Percentiles rank a stretch among this genome's conserved stretches.
These are phyloP conservation scores for Umimayanthus kanabou DNA, from an alignment of 92 coral and sea anemone genomes.

Conservation along the genomic window DNA sequence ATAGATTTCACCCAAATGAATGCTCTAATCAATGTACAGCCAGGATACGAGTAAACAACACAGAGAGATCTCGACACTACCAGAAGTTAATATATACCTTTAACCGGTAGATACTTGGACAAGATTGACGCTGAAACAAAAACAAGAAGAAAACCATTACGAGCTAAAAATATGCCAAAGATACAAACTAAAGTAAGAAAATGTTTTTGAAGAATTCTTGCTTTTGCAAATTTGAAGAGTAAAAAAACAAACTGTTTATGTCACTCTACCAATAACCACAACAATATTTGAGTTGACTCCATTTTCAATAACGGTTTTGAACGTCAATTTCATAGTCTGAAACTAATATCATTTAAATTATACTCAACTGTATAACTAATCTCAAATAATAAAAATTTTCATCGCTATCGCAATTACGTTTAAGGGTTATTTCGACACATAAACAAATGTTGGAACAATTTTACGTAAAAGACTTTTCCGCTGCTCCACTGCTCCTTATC, in stretches of 20 bases:
- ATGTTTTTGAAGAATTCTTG: background rate
- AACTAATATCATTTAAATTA: too few relatives aligned
- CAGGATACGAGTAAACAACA: too few relatives aligned
- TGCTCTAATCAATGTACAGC: too few relatives aligned
- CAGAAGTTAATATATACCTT: conserved; percentile 55
- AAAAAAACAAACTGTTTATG: background rate
- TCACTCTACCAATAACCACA: background rate
- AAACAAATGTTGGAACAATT: too few relatives aligned
- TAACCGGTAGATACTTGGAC: conserved; percentile 84
- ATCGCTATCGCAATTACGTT: too few relatives aligned
- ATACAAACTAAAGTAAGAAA: background rate
- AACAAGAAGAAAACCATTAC: background rate
- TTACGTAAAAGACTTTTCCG: too few relatives aligned
- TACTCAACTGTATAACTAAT: background rate
- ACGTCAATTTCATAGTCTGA: background rate
- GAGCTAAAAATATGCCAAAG: background rate
- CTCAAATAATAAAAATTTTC: background rate
- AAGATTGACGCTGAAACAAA: conserved; percentile 72
- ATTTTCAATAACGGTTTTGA: background rate
- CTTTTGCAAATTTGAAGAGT: background rate
- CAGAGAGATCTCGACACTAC: background rate
- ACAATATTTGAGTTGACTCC: background rate
- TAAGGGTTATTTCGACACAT: background rate
- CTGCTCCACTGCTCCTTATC: too few relatives aligned
- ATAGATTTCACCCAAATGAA: too few relatives aligned